Base-by-base conservation (phyloP, 2,797 vertebrate species). In the Arctocebus calabarensis region DNA sequence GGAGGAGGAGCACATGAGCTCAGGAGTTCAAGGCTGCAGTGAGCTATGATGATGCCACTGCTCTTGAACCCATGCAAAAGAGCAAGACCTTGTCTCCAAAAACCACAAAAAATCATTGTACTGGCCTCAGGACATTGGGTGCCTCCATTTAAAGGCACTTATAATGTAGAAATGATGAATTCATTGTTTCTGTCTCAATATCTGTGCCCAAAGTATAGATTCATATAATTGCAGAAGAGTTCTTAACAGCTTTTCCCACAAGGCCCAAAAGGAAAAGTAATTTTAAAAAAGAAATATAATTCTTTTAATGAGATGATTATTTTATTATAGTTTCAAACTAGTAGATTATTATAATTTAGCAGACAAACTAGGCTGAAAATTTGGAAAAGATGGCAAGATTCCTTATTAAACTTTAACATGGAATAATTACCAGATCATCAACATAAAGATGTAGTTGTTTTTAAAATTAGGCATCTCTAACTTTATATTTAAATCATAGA, bases 301-400 rank as follows among this genome's bases (percentile, higher is more conserved):
- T 85, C 32, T 83, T 73, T 82, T 92, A 87, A 95, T 70, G 68
- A 87, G 52, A 82, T 84, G 75, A 84, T 91, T 78, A 45, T 91
- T 97, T 89, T 82, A 84, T 77, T 94, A 70, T 48, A 29, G 66
- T 75, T 95, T 90, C 71, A 87, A 87, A 91, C 29, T 68, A 40
- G 62, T 29, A 40, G 48, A 29, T 94, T 84, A 84, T 84, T 64
- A 52, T 66, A 66, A 83, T 88, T 89, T 71, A 66, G 27, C 88
- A 71, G 71, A 73, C 34, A 89, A 97, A 34, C 27, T 61, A 84
- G 40, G 29, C 37, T 96, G 73, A 82, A 83, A 95, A 85, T 34
- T 22, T 81, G n/a, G 70, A 32, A 84, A 93, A 90, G 45, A 34
- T 61, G 45, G 71, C 64, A 90, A 64, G 68, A 85, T 86, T 74